These are phyloP conservation scores for Aplocera efformata DNA, from an alignment of 2,888 invertebrate species.

Conservation along the genomic window DNA sequence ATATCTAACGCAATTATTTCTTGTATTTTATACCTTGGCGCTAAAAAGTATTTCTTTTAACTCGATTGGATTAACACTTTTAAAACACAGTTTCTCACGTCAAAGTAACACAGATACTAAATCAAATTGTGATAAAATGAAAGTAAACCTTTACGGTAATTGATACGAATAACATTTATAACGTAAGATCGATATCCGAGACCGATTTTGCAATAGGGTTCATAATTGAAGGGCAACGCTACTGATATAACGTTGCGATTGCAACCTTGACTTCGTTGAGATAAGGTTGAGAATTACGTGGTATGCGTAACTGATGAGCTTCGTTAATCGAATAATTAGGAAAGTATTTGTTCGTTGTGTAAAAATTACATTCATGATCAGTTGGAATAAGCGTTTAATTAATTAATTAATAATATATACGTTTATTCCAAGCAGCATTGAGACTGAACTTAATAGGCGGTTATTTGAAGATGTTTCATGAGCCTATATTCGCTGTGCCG, in stretches of 20 bases:
- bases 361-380: too few relatives aligned
- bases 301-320: neutral
- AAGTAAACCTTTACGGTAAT: conserved; percentile 28
- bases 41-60: too few relatives aligned
- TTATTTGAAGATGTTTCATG: too few relatives aligned
- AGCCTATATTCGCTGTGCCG: too few relatives aligned
- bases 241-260: neutral
- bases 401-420: too few relatives aligned
- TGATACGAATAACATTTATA: conserved; percentile 11
- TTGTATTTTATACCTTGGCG: too few relatives aligned
- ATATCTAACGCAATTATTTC: too few relatives aligned
- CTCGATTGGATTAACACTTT: neutral
- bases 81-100: neutral
- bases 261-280: neutral
- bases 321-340: too few relatives aligned
- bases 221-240: conserved; percentile 4
- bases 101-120: conserved; percentile 12
- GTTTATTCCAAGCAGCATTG: too few relatives aligned
- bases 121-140: conserved; percentile 21
- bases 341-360: too few relatives aligned
- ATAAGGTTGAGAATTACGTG: conserved; percentile 3
- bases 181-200: conserved; percentile 7
- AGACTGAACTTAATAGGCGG: too few relatives aligned
- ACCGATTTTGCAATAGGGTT: conserved; percentile 6
- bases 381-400: too few relatives aligned